Evolutionary conservation across 2,797 vertebrate species (phyloP), one percentile per base, ranked within the genome.

Genomic region (Acanthis flammea): DNA sequence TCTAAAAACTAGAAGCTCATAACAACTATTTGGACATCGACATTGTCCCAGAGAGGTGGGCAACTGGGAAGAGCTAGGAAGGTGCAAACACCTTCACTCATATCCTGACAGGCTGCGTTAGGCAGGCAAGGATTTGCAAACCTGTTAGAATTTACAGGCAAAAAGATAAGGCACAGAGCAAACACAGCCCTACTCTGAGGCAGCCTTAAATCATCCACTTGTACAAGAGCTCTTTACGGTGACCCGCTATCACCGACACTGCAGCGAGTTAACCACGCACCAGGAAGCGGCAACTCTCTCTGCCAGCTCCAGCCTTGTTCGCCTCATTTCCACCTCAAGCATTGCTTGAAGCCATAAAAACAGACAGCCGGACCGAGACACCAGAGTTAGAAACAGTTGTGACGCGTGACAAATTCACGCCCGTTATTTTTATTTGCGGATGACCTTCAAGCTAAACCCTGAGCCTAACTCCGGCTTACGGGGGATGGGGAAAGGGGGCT

Each of bases 391-490:
- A 58, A 74, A 60, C 13, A 18, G 78, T 28, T 51, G 73, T 21
- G 60, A 60, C 23, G 48, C 37, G 31, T 35, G 79, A 77, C n/a
- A 74, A 74, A 93, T 86, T 77, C 92, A 47, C 58, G 54, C 83
- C 73, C 86, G 85, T 95, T 93, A 94, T 88, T 94, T 94, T 86
- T 94, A 91, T 78, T 81, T 93, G 54, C 3, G 5, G 73, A 75
- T 96, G 92, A 96, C 92, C 90, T 96, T 95, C 92, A 95, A 78
- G 41, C 27, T 72, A 90, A 90, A 79, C 14, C 55, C 84, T 12
- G 17, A 61, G 76, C 62, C 68, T 21, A 74, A 65, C 39, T 82
- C 35, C 47, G 44, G 61, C 73, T 57, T 37, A 23, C 3, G 3
- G 55, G 24, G 19, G 19, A 19, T 19, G 22, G 28, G 28, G 21